phyloP scores from a whole-genome alignment of 2,797 vertebrate genomes.

The Catharus ustulatus region DNA sequence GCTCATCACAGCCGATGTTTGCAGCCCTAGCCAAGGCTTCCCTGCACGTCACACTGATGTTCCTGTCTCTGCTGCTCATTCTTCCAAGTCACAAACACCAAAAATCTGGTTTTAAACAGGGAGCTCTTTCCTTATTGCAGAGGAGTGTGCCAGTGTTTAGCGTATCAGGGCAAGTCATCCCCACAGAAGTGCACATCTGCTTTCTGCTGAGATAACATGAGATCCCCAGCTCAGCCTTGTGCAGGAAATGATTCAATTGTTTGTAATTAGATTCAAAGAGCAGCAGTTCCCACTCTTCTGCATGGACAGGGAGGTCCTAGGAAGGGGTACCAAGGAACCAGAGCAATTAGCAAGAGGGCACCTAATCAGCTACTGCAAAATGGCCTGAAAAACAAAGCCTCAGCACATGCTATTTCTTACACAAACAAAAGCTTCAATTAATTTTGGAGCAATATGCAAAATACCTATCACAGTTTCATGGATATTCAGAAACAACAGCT shows the following conservation, averaged over 20 bases:
- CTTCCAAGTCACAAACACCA: neutral
- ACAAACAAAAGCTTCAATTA: slow-evolving; percentile 10
- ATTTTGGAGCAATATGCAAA: neutral
- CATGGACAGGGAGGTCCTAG: neutral
- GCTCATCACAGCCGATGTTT: neutral
- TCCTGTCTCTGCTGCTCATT: neutral
- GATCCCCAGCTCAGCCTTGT: neutral
- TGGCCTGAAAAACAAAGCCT: neutral
- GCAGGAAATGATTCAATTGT: neutral
- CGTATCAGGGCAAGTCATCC: neutral
- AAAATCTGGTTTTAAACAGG: neutral
- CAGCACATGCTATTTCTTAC: neutral
- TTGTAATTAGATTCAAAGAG: neutral
- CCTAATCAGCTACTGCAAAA: neutral
- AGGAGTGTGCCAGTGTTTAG: neutral
- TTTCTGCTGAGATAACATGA: neutral
- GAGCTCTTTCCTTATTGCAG: neutral
- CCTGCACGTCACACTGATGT: accelerated
- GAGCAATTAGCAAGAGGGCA: neutral
- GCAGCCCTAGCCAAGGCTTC: neutral
- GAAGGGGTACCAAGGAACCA: neutral
- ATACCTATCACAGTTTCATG: neutral
- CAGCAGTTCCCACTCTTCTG: neutral
- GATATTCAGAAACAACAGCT: slow-evolving; percentile 12
- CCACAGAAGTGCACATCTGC: neutral